Evolutionary conservation across 2,797 vertebrate genomes (phyloP), one percentile per base, ranked within the genome.

Genomic region (Tenualosa thibaudeaui): DNA sequence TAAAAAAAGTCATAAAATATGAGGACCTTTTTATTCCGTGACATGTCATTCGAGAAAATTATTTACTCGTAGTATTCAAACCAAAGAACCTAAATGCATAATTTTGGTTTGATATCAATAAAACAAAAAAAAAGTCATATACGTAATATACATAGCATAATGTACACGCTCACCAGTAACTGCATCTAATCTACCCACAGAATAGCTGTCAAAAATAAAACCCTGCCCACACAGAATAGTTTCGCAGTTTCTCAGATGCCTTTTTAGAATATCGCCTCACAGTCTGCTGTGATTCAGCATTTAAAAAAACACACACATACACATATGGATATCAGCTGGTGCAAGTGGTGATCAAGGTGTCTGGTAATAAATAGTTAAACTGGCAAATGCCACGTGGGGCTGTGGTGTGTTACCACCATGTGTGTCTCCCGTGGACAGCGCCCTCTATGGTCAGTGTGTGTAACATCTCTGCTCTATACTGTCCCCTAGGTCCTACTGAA

Each of bases 371-470:
- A 78, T 78, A 22, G 71, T 78, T 78, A 78, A 78, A 78, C 37
- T 78, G 37, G 17, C 37, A 40, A 13, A 22, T 78, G 71, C 71
- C 71, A 78, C 71, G 71, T 78, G 71, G 71, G 71, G 71, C 71
- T 78, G 17, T 78, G 71, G 71, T 78, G 71, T 22, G 15, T 46
- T 78, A 43, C 71, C 71, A 46, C 40, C 40, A n/a, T 78, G 71
- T 46, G 37, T 78, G 71, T 46, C 40, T 78, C 37, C 10, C 15
- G 43, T 75, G 65, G 89, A 92, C 88, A 93, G 89, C 86, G 92
- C 93, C 95, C 92, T 93, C 94, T 95, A 91, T 91, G 86, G 87
- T 85, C 54, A 88, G 83, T 85, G 84, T 89, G 84, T 89, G 90
- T 89, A 86, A 92, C 86, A 92, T 91, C 91, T 91, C 85, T 89